Evolutionary conservation across 2,888 invertebrate genomes (phyloP), one percentile per base, ranked within the genome.

Genomic region (Epistrophella euchroma): DNA sequence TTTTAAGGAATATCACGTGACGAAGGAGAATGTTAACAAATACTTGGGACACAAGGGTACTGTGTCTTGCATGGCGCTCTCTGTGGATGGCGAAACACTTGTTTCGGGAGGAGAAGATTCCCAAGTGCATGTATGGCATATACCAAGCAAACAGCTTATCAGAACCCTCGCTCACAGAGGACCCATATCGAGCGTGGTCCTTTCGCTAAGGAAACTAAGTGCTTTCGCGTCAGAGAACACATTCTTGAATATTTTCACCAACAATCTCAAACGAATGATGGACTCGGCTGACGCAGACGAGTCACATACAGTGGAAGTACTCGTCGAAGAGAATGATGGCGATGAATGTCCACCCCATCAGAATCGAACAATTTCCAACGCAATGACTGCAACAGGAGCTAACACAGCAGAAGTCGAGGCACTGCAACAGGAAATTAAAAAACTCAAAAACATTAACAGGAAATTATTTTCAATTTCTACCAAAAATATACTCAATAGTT

Each of bases 111-210:
- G 96, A 0, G 94, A 94, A 84, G 97, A 97, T 92, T 94, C 94
- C 64, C 94, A 94, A 80, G 95, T 97, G 0, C 94, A 95, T 88
- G 90, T 97, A 25, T 98, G 98, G 98, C 96, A 98, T 89, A 94
- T 97, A 74, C 92, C 93, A 7, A 97, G 96, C 90, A 93, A 94
- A 79, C 97, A 97, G 91, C 94, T 96, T 64, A 91, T 97, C 4
- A 94, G 95, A 88, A 95, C 94, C 62, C 93, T 97, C 88, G 92
- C 93, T 50, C 96, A 96, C 88, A 96, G 96, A 92, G 96, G 96
- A n/a, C 91, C 94, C 0, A 93, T 97, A 0, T 96, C 95, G 0
- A 97, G 97, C 92, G 94, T 96, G 1, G 93, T 94, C 78, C 95
- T 96, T 89, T 93, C 94, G 0, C 90, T 94, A 1, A 94, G 94